Percentiles rank a stretch among this genome's conserved stretches.
phyloP scores from a whole-genome alignment of 2,797 vertebrate genomes.

The Rhinatrema bivittatum region DNA sequence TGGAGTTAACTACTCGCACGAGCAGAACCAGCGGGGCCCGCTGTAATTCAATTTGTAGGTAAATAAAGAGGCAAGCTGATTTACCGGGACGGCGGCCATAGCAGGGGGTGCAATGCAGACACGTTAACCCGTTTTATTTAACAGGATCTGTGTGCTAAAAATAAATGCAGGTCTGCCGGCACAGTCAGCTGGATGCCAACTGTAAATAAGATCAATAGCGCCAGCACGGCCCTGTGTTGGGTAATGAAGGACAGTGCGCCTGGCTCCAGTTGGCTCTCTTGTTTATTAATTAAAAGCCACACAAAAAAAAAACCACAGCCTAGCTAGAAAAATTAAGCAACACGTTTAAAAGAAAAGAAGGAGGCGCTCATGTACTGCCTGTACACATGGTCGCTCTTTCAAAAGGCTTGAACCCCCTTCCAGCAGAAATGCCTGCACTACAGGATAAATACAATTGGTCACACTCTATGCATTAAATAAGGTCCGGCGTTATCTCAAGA shows the following conservation, averaged over 20 bases:
- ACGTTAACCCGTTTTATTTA: conserved; percentile 66
- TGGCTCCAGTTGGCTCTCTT: conserved; percentile 28
- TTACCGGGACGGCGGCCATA: conserved; percentile 49
- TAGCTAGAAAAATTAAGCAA: conserved; percentile 10
- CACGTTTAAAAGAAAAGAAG: no score
- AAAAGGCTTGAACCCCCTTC: no score
- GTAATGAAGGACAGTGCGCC: conserved; percentile 34
- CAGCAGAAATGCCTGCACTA: no score
- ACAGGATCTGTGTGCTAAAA: conserved; percentile 32
- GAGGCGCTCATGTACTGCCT: no score
- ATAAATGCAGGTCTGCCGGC: conserved; percentile 21
- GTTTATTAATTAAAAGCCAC: conserved; percentile 50
- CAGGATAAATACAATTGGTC: no score
- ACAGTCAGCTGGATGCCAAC: conserved; percentile 51
- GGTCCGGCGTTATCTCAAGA: no score
- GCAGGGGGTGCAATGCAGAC: conserved; percentile 43
- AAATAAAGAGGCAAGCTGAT: conserved; percentile 70
- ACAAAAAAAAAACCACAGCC: conserved; percentile 29
- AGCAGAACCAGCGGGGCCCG: conserved; percentile 50
- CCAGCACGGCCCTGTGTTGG: conserved; percentile 26
- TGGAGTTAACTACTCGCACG: conserved; percentile 49
- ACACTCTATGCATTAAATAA: no score
- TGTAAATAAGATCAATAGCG: conserved; percentile 55
- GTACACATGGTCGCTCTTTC: no score
- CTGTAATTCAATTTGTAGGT: conserved; percentile 71